These are phyloP conservation scores for Drosophila teissieri DNA, from an alignment of 1,140 invertebrate genomes.

Conservation along the genomic window DNA sequence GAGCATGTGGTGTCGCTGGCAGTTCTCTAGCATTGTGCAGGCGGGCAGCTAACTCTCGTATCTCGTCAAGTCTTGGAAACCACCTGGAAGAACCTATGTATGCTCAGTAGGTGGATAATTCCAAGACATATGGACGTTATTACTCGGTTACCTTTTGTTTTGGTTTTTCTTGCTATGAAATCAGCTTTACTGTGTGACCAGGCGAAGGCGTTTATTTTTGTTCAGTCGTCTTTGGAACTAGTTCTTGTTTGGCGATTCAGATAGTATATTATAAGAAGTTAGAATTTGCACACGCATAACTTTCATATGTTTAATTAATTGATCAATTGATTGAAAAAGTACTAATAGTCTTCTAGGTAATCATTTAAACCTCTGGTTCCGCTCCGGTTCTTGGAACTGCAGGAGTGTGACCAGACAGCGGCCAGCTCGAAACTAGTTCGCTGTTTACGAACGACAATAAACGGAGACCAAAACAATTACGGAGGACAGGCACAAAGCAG, in stretches of 20 bases:
- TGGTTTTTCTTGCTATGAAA: neutral
- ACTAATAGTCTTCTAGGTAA: neutral
- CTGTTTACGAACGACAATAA: slow-evolving; percentile 75
- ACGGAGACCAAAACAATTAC: slow-evolving; percentile 80
- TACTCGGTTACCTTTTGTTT: neutral
- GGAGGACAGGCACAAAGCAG: slow-evolving; percentile 70
- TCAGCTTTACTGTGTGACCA: slow-evolving; percentile 8
- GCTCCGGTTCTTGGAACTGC: too few relatives aligned
- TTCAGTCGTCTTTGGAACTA: neutral
- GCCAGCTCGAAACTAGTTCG: slow-evolving; percentile 21
- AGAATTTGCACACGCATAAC: too few relatives aligned
- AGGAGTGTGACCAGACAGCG: neutral
- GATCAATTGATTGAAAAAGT: neutral
- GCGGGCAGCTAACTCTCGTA: neutral
- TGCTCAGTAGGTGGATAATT: neutral
- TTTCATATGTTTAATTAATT: neutral
- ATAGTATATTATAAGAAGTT: too few relatives aligned
- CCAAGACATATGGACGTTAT: neutral
- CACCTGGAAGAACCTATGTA: neutral
- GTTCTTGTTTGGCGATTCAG: neutral
- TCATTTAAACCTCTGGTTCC: too few relatives aligned
- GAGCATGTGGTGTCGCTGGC: slow-evolving; percentile 89
- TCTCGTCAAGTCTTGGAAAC: too few relatives aligned
- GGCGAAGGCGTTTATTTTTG: neutral
- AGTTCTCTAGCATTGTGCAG: slow-evolving; percentile 88